Percentiles rank a stretch among this genome's conserved stretches.
These are phyloP conservation scores for Lydus trimaculatus DNA, from an alignment of 2,888 invertebrate species.

Conservation along the genomic window DNA sequence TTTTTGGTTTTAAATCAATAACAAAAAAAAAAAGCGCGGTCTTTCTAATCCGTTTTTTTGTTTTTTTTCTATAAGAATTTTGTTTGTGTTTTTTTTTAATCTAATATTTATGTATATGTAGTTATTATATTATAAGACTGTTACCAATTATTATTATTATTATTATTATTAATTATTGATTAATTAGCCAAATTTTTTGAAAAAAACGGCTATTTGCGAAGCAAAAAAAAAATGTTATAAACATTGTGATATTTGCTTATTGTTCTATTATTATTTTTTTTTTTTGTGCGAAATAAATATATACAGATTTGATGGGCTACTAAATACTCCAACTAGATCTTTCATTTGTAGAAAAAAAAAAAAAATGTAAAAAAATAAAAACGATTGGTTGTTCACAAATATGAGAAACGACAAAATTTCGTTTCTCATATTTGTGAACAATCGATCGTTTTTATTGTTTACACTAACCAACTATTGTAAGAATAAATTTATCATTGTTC, in stretches of 20 bases:
- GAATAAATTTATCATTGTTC: no score
- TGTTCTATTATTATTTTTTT: slow-evolving; percentile 44
- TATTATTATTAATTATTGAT: slow-evolving; percentile 48
- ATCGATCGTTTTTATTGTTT: no score
- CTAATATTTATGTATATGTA: slow-evolving; percentile 54
- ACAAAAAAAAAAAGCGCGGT: background rate
- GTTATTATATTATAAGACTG: slow-evolving; percentile 61
- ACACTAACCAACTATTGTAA: no score
- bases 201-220: slow-evolving; percentile 51
- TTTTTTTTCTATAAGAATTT: slow-evolving; percentile 38
- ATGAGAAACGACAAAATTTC: no score
- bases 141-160: slow-evolving; percentile 59
- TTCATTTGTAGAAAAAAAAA: no score
- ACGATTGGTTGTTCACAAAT: no score
- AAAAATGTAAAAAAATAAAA: background rate
- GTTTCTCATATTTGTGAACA: no score
- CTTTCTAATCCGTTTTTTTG: slow-evolving; percentile 37
- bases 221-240: slow-evolving; percentile 58
- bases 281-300: no score
- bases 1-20: background rate
- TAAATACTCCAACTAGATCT: no score
- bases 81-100: slow-evolving; percentile 32
- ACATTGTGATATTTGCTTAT: slow-evolving; percentile 61
- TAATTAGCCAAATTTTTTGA: slow-evolving; percentile 50
- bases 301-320: no score